Evolutionary conservation across 1,140 invertebrate species (phyloP), one percentile per base, ranked within the genome.

Genomic region (Caenorhabditis latens): DNA sequence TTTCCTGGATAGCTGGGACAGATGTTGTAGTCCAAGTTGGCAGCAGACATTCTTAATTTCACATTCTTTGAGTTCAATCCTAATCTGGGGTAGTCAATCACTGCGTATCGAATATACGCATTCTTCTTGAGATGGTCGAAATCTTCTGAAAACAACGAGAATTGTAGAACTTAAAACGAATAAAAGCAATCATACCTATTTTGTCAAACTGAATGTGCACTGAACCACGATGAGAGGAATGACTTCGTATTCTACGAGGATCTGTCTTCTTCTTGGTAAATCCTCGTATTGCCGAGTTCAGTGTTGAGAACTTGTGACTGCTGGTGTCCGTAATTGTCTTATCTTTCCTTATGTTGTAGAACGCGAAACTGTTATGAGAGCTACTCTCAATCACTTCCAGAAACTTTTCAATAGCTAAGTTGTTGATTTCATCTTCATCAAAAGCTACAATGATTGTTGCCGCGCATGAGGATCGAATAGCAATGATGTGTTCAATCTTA

Each of bases 401-500:
- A 14, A 79, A 79, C 46, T 79, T 79, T n/a, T 79, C 71, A 53
- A 79, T 79, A 7, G n/a, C 46, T 19, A 50, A 24, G 53, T 79
- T 79, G 46, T 50, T 79, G 46, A 79, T 24, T 50, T 79, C 71
- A 4, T 79, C 71, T 79, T 79, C 71, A 42, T 79, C 71, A 5
- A 79, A 79, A 2, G 71, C 71, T 14, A 79, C 46, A 24, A 79
- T 43, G 13, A 79, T 50, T 24, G 71, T 50, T 11, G 71, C 32
- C 8, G 71, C 71, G 24, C 71, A 79, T 2, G 71, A 53, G 0
- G 71, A 79, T 0, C 71, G 71, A 79, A 79, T 79, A 21, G 71
- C 43, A 19, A 79, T 79, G n/a, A 79, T 79, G n/a, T 79, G 71
- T n/a, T 79, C 71, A 24, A 79, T 79, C 53, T 79, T 79, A 0